Percentiles rank a stretch among this genome's conserved stretches.
Evolutionary conservation across 2,113 vertebrate genomes (phyloP).

Genomic region (Calidris pugnax): DNA sequence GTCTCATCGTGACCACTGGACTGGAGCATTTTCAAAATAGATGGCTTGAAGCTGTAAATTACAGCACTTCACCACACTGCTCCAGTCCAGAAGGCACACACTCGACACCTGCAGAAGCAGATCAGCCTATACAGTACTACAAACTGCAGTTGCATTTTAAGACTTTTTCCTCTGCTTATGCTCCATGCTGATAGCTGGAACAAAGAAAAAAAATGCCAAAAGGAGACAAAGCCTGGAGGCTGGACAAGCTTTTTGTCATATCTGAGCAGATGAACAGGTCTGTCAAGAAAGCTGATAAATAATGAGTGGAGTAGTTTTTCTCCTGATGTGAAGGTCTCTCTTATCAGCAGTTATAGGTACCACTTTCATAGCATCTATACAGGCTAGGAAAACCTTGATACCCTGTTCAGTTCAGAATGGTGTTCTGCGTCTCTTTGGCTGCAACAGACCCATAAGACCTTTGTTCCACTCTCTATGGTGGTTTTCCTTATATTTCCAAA

Average conservation of each 20-base stretch:
- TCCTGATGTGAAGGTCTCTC: background rate
- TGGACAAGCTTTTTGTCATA: background rate
- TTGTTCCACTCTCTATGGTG: accelerated
- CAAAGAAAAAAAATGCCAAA: background rate
- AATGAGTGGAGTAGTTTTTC: background rate
- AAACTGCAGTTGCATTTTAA: background rate
- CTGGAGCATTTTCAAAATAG: background rate
- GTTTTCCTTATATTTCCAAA: background rate
- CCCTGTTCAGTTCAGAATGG: background rate
- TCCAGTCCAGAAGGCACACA: background rate
- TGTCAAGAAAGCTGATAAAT: background rate
- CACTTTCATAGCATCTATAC: background rate
- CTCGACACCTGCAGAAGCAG: background rate
- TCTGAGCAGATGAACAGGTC: background rate
- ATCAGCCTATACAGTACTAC: background rate
- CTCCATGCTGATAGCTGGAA: background rate
- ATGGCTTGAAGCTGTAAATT: background rate
- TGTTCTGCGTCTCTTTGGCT: background rate
- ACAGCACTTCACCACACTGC: background rate
- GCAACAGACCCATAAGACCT: background rate
- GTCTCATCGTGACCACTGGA: background rate
- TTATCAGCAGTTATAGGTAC: background rate
- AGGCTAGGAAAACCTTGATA: background rate
- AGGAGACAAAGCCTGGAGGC: background rate
- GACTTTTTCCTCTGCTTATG: background rate